Conservation (phyloP, 2,113 vertebrate species). For the Paralichthys olivaceus region DNA sequence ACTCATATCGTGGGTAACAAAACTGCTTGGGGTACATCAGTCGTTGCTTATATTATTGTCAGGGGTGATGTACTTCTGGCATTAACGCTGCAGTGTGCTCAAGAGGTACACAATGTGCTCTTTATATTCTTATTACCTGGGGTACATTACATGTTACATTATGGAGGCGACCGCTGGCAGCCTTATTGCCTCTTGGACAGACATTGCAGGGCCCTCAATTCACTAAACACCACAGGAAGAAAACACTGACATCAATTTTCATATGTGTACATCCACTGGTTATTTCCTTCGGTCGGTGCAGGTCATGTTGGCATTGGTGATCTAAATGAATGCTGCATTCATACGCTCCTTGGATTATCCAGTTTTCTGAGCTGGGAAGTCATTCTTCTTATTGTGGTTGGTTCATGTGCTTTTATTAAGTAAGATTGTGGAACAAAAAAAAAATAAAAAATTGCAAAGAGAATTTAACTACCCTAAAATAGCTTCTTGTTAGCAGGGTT, state of each 20-base stretch:
- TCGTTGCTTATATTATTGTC: not conserved
- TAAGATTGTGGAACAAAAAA: not conserved
- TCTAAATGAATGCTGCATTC: not conserved
- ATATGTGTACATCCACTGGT: not conserved
- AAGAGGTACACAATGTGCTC: not conserved
- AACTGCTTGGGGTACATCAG: not conserved
- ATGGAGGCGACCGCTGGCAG: not conserved
- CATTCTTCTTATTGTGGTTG: not conserved
- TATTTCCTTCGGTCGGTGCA: conserved; percentile 14
- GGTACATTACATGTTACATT: conserved; percentile 1
- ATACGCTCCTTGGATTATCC: not conserved
- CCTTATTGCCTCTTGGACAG: not conserved
- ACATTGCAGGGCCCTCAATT: not conserved
- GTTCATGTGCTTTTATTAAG: not conserved
- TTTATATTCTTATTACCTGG: not conserved
- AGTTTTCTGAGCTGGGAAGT: not conserved
- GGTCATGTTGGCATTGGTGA: conserved; percentile 3
- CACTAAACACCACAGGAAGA: not conserved
- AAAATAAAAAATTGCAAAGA: no score
- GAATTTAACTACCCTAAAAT: not conserved
- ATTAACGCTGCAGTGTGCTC: not conserved
- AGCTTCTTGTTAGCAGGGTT: not conserved
- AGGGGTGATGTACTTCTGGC: not conserved
- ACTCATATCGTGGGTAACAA: not conserved
- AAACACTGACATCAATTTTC: not conserved